Evolutionary conservation across 2,113 vertebrate genomes (phyloP).

Genomic region (Argyrosomus japonicus): DNA sequence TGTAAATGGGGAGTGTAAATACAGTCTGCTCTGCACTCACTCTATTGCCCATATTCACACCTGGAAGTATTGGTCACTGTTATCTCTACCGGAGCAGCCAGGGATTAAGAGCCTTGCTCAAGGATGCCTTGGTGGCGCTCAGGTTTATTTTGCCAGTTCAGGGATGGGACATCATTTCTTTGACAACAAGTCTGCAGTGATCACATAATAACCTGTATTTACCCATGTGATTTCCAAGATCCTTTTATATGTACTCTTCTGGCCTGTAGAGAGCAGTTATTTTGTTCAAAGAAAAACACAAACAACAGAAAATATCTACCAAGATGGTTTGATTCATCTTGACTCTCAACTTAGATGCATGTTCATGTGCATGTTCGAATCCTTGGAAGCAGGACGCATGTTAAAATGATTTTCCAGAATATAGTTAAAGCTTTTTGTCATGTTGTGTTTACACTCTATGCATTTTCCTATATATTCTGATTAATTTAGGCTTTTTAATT

Average conservation of each 20-base stretch:
- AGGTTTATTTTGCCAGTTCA: slow-evolving; percentile 5
- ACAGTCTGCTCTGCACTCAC: background rate
- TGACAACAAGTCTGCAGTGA: background rate
- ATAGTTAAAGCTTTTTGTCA: background rate
- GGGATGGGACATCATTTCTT: background rate
- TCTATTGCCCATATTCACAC: background rate
- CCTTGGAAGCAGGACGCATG: too few relatives aligned
- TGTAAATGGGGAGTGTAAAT: background rate
- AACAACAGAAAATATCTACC: background rate
- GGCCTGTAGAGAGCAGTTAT: background rate
- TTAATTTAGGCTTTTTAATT: background rate
- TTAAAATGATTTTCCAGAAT: background rate
- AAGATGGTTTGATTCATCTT: background rate
- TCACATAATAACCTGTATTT: slow-evolving; percentile 10
- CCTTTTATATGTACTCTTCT: background rate
- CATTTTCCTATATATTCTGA: background rate
- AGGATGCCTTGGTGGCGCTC: background rate
- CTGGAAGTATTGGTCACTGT: background rate
- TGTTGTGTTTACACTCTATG: background rate
- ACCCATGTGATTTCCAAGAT: slow-evolving; percentile 19
- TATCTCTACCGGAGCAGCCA: background rate
- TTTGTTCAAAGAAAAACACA: slow-evolving; percentile 24
- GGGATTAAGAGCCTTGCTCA: background rate
- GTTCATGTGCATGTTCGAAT: background rate
- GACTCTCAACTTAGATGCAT: background rate